Evolutionary conservation across 2,113 vertebrate species (phyloP), one percentile per base, ranked within the genome.

Genomic region (Gadus macrocephalus): DNA sequence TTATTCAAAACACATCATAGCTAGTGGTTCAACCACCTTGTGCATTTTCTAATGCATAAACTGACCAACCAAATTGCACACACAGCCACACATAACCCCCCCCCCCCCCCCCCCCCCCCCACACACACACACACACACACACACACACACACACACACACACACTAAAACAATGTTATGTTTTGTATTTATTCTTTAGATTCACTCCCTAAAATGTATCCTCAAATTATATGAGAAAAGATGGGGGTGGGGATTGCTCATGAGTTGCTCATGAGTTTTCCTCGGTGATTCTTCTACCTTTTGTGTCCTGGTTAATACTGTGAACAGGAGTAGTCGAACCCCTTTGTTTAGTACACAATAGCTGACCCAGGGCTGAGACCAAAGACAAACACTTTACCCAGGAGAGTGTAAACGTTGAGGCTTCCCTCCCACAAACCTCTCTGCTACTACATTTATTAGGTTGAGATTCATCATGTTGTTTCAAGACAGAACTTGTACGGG

Each of bases 291-390:
- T 25, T 25, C 25, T 25, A 25, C 25, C 25, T 49, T 49, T 49
- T 49, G 2, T 49, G 8, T 49, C 9, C 42, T 49, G 42, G 42
- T 49, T 49, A 35, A 5, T 9, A 11, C 9, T 76, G 28, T 28
- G 42, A 31, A 31, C 72, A 42, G 64, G 64, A 53, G 64, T 71
- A 62, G 69, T 53, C 67, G 68, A 20, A 59, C 62, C 61, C 42
- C 59, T 77, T 86, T 86, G 80, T 87, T 80, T 79, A 15, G 25
- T 31, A 61, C 64, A 75, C 76, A 79, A 72, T 68, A 70, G 75
- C 49, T 0, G 64, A 70, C 19, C 74, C 55, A 49, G 28, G 25
- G 27, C 58, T 53, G 66, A 73, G 64, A 70, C 65, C 53, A 70
- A 78, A 74, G 75, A 59, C 75, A 83, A 86, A 85, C 70, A 80